A percentile compares a stretch with the other conserved stretches of the same genome.
These are phyloP conservation scores for Papilio polytes DNA, from an alignment of 1,140 invertebrate genomes.

Conservation along the genomic window DNA sequence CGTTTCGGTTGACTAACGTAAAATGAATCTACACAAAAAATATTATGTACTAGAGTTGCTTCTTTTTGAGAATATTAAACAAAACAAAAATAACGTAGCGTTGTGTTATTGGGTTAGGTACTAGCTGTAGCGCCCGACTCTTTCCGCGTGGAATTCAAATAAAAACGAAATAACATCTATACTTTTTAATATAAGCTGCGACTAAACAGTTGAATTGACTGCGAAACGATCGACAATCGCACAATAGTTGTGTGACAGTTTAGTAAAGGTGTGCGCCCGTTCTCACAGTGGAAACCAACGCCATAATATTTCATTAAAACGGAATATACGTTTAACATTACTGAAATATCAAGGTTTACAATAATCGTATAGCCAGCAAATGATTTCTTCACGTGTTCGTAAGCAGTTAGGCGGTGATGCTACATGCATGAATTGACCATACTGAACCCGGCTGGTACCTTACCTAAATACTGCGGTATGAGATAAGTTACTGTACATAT, in stretches of 20 bases:
- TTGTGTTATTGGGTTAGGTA: too few relatives aligned
- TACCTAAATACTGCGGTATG: conserved; percentile 43
- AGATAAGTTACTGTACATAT: background rate
- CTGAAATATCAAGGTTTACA: conserved; percentile 31
- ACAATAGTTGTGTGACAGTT: too few relatives aligned
- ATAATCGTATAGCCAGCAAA: conserved; percentile 40
- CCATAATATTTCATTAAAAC: background rate
- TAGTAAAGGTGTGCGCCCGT: too few relatives aligned
- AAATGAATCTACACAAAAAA: conserved; percentile 13
- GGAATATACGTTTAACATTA: conserved; percentile 5
- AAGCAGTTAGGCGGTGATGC: conserved; percentile 43
- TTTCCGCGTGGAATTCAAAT: too few relatives aligned
- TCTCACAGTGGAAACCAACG: too few relatives aligned
- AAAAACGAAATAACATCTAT: too few relatives aligned
- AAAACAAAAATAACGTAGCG: background rate
- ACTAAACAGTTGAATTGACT: too few relatives aligned
- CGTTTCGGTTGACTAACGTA: conserved; percentile 41
- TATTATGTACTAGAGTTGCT: background rate
- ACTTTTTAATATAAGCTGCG: too few relatives aligned
- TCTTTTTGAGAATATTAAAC: background rate
- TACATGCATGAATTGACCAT: conserved; percentile 44
- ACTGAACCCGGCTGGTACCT: conserved; percentile 36
- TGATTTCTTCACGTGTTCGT: conserved; percentile 44
- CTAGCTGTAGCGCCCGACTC: too few relatives aligned
- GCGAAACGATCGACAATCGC: too few relatives aligned